Conservation (phyloP, 2,888 invertebrate genomes). For the Autographa pulchrina region DNA sequence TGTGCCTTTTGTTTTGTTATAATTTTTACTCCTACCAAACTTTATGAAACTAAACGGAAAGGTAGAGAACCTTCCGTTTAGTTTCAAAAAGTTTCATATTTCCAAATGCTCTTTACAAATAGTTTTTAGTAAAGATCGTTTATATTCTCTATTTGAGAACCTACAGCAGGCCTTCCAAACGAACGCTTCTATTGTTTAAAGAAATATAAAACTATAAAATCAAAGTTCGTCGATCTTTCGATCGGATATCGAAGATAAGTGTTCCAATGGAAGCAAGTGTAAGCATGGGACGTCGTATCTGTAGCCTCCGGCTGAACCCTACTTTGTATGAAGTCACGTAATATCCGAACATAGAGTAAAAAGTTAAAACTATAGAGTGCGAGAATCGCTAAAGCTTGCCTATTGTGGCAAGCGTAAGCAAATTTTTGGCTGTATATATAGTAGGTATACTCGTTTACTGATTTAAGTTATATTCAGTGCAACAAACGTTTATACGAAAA, state of each 20-base stretch:
- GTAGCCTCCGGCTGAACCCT: constrained; percentile 53
- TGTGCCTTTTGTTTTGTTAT: too few relatives aligned
- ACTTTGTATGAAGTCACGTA: constrained; percentile 50
- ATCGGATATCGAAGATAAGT: constrained; percentile 65
- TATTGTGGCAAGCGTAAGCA: too few relatives aligned
- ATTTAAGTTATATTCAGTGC: too few relatives aligned
- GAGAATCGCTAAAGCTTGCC: too few relatives aligned
- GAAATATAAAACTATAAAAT: constrained; percentile 65
- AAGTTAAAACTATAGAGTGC: too few relatives aligned
- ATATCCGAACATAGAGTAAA: constrained; percentile 8
- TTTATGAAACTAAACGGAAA: too few relatives aligned
- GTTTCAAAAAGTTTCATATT: background rate
- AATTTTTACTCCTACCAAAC: too few relatives aligned
- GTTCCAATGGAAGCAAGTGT: constrained; percentile 57
- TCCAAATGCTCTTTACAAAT: background rate
- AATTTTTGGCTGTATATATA: too few relatives aligned
- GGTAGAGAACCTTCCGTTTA: too few relatives aligned
- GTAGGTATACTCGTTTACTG: too few relatives aligned
- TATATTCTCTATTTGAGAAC: background rate
- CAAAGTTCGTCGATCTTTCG: constrained; percentile 62
- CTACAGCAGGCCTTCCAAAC: background rate
- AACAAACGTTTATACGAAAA: too few relatives aligned
- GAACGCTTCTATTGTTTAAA: constrained; percentile 28
- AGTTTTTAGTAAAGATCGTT: background rate
- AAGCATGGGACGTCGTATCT: constrained; percentile 50